Percentiles rank a stretch among this genome's conserved stretches.
These are phyloP conservation scores for Callyntrura sp. DNA, from an alignment of 2,888 invertebrate genomes.

Conservation along the genomic window DNA sequence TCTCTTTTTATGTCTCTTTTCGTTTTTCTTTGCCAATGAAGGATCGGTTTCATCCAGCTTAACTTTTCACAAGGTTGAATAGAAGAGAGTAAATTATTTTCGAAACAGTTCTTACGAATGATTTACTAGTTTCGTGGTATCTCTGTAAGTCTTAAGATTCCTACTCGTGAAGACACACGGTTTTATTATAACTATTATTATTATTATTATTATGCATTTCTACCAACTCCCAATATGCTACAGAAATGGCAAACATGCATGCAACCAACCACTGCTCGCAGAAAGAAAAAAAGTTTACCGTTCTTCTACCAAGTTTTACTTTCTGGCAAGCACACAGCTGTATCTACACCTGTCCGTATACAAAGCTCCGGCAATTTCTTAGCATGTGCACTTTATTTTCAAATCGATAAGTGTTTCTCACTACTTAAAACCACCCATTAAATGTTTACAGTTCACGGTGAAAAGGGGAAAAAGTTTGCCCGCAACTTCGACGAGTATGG, in stretches of 20 bases:
- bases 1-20: neutral
- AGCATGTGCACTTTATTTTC: neutral
- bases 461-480: conserved; percentile 9
- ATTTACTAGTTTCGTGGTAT: conserved; percentile 10
- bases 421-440: neutral
- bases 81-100: conserved; percentile 54
- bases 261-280: too few species aligned
- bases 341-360: neutral
- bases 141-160: neutral
- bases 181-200: neutral
- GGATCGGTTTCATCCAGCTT: conserved; percentile 46
- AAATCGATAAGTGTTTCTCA: conserved; percentile 29
- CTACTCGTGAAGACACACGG: neutral
- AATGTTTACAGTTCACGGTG: neutral
- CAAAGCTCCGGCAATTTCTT: neutral
- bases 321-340: neutral
- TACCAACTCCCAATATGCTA: too few species aligned
- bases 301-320: too few species aligned
- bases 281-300: too few species aligned
- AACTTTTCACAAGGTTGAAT: conserved; percentile 35
- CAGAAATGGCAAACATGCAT: too few species aligned
- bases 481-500: neutral
- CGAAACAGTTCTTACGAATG: conserved; percentile 40
- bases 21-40: conserved; percentile 15
- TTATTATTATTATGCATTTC: neutral